Evolutionary conservation across 2,797 vertebrate genomes (phyloP).

Genomic region (Amblyraja radiata): DNA sequence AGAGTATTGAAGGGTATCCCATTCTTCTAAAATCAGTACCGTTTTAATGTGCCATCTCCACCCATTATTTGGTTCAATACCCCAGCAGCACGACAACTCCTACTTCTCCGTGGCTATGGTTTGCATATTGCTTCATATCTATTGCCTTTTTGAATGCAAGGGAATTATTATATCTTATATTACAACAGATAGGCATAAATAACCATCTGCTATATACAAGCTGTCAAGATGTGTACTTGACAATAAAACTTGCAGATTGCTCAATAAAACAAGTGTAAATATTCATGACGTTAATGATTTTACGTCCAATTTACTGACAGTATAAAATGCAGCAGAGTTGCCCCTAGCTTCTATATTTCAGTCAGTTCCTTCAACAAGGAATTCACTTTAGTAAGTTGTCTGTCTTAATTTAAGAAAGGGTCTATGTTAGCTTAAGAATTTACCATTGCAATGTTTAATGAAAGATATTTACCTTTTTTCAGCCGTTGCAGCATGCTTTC

Average conservation of each 20-base stretch:
- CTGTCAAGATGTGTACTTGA: neutral
- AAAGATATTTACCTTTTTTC: neutral
- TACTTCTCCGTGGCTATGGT: neutral
- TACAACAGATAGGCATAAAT: neutral
- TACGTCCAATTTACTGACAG: neutral
- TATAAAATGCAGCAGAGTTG: conserved; percentile 8
- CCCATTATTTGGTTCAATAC: neutral
- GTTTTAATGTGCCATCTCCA: neutral
- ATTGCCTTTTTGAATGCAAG: neutral
- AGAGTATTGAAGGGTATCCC: neutral
- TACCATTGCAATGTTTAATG: neutral
- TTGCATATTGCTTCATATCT: neutral
- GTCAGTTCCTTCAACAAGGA: neutral
- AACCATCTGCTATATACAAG: conserved; percentile 6
- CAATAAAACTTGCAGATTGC: neutral
- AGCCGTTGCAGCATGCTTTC: neutral
- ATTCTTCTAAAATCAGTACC: too few relatives aligned
- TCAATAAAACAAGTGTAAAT: conserved; percentile 18
- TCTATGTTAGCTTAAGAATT: neutral
- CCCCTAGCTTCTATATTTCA: neutral
- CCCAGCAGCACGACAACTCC: neutral
- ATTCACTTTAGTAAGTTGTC: neutral
- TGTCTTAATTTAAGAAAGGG: neutral
- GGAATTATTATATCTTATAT: conserved; percentile 23
- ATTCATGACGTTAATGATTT: conserved; percentile 19